Conservation (phyloP, 2,797 vertebrate genomes). For the Lepus oiostolus region DNA sequence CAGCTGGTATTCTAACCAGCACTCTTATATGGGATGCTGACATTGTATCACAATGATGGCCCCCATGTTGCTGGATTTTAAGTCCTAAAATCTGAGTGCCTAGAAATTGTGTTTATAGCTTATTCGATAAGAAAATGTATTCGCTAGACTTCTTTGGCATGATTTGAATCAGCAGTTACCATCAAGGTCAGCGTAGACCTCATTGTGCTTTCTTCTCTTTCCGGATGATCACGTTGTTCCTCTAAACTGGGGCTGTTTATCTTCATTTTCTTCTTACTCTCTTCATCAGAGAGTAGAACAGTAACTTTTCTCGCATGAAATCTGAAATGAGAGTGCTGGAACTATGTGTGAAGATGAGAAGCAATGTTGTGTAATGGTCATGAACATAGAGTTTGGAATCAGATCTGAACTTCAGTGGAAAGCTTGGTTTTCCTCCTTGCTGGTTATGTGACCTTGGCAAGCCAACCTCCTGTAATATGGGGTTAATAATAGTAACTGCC, state of each 20-base stretch:
- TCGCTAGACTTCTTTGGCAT: not conserved
- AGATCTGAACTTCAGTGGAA: not conserved
- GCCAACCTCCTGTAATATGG: not conserved
- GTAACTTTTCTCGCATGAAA: not conserved
- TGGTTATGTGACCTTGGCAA: not conserved
- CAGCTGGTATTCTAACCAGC: no score
- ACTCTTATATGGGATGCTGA: no score
- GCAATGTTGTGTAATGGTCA: not conserved
- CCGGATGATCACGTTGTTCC: not conserved
- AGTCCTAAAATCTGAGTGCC: conserved; percentile 24
- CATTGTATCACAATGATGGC: no score
- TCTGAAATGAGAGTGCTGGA: conserved; percentile 1
- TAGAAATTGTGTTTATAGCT: conserved; percentile 9
- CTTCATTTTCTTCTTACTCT: not conserved
- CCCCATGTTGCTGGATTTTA: conserved; percentile 28
- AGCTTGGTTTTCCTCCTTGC: not conserved
- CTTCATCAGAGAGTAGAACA: not conserved
- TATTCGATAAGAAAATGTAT: not conserved
- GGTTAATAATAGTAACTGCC: not conserved
- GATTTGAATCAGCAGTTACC: not conserved
- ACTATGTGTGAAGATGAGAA: not conserved
- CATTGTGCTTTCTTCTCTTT: not conserved
- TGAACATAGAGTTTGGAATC: not conserved
- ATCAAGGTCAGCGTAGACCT: not conserved
- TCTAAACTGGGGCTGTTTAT: not conserved